Conservation (phyloP, 2,797 vertebrate genomes). For the Rhynchotus rufescens region DNA sequence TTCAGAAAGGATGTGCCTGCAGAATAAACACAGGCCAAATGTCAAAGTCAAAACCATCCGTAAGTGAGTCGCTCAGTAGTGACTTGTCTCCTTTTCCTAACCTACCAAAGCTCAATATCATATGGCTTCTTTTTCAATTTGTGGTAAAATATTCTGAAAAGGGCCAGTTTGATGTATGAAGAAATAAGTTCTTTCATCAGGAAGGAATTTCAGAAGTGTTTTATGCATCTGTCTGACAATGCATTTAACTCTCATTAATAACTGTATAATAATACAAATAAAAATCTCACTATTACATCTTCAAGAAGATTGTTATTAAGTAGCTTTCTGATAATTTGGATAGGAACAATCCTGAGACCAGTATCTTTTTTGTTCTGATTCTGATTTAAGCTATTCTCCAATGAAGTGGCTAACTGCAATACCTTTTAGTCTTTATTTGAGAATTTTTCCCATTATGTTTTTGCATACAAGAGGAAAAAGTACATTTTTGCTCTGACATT, state of each 20-base stretch:
- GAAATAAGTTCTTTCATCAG: not conserved
- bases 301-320: not conserved
- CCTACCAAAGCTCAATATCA: not conserved
- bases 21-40: not conserved
- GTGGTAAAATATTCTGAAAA: not conserved
- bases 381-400: not conserved
- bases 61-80: not conserved
- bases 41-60: not conserved
- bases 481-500: not conserved
- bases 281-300: not conserved
- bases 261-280: not conserved
- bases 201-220: not conserved
- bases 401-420: not conserved
- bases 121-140: not conserved
- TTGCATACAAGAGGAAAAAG: not conserved
- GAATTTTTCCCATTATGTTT: not conserved
- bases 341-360: not conserved
- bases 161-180: not conserved
- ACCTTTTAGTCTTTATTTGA: not conserved
- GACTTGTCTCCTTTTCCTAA: not conserved
- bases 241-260: not conserved
- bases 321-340: not conserved
- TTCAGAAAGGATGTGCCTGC: not conserved
- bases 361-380: not conserved
- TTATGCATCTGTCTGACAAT: not conserved